Base-by-base conservation (phyloP, 2,888 invertebrate genomes). In the Pterostichus madidus region DNA sequence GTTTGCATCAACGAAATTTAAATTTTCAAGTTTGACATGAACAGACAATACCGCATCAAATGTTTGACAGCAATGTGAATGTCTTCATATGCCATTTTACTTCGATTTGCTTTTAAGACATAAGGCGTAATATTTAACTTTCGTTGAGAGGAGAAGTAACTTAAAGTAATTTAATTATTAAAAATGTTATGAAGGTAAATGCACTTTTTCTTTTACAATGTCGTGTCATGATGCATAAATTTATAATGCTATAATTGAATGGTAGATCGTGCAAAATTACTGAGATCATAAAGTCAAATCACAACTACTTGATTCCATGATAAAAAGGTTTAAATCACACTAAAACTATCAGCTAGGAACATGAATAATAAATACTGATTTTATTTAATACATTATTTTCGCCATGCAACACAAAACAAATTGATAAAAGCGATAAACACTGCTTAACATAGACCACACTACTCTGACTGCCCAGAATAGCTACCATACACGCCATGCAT, bases 341-440 rank as follows among this genome's bases (percentile, higher is more conserved):
- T 17, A 44, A 44, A 44, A 24, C 15, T 71, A 71, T 44, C 44
- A 13, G n/a, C 15, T 61, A n/a, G 35, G 52, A 64, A 11, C 35
- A 71, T 71, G 68, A 71, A 71, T 71, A 71, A 71, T 71, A 44
- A 39, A 71, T 71, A 44, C 17, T 17, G 10, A 71, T 71, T 71
- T 44, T 71, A 71, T 71, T 71, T 71, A 71, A 71, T 44, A 15
- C 44, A 10, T 11, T 71, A 44, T 15, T 44, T 17, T 39, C 7
- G 3, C 11, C 68, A 71, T 71, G 68, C 68, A 46, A 71, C 8
- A 7, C 8, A 10, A 17, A 56, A 56, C 56, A 17, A 56, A 56
- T 17, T 56, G n/a, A 17, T 56, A 17, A 17, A 56, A 56, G 56
- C 56, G 56, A 56, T 56, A 56, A 56, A 13, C 17, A 17, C 17